Base-by-base conservation (phyloP, 2,888 invertebrate genomes). In the Theodoxus fluviatilis region DNA sequence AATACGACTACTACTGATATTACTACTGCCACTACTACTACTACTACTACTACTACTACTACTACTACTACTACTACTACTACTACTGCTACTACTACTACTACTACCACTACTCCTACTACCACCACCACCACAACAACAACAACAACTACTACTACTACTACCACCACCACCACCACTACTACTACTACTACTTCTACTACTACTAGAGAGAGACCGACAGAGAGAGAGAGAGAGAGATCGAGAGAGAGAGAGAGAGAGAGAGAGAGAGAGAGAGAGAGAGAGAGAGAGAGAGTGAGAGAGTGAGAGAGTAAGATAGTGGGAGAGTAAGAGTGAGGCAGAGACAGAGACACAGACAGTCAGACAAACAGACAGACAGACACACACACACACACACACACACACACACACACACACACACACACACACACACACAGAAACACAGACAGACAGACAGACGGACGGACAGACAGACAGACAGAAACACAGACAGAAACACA, bases 11-110 rank as follows among this genome's bases (percentile, higher is more conserved):
- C 63, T 63, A 63, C 63, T 63, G 37, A 31, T 43, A 63, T 38
- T 22, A 37, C 63, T 63, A 63, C 63, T 37, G 37, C 37, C 25
- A 63, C 63, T 37, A 63, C 63, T 59, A 6, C 57, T 57, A 57
- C 57, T 57, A 57, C 57, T 57, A 57, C 57, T 57, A 57, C 57
- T 57, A 57, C 57, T 57, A 57, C 57, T 57, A 57, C 57, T 57
- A 57, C 57, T 57, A 57, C 7, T 57, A 57, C 57, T 57, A 57
- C 57, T 57, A 57, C 57, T 57, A 57, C 57, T 57, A 25, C 57
- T 28, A 57, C 57, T 28, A 57, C 57, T 57, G 15, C 57, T 25
- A n/a, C 28, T 25, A n/a, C 28, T 25, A 25, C 4, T 25, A 28
- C 4, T 22, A 47, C 40, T 18, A 18, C 31, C 59, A 6, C 33